Evolutionary conservation across 2,797 vertebrate species (phyloP), one percentile per base, ranked within the genome.

Genomic region (Epinephelus coioides): DNA sequence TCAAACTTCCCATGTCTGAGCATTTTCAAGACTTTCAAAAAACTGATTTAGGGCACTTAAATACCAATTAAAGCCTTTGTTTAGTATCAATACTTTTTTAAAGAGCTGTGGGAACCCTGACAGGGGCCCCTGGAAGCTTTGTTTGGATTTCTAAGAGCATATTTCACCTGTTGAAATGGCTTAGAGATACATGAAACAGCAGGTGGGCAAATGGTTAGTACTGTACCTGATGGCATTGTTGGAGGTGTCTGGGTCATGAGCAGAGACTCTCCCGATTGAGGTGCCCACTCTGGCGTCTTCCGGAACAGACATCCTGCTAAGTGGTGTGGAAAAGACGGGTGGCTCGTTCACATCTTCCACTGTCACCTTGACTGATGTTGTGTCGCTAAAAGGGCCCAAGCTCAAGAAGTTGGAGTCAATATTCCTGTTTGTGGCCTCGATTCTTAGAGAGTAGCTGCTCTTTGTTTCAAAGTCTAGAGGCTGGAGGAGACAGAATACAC

Each of bases 331-430:
- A 79, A 99, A 99, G 59, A 97, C 82, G 0, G 98, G 98, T 0
- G 97, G 96, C 87, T 99, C 98, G 2, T 99, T 97, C 69, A 99
- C 97, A 1, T 99, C 97, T 69, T 98, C 97, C 51, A 99, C 97
- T 0, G 95, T 97, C 72, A 99, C 96, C 88, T 96, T 97, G 83
- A 99, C 95, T 0, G 95, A 96, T 0, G 97, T 95, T 0, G 95
- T 96, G 84, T 99, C 97, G 14, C 96, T 97, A 78, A 98, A 99
- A 0, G 98, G 96, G n/a, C 97, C 98, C 86, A 95, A 80, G 71
- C 91, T 97, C 68, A 97, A 86, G 85, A 99, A 99, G 67, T 96
- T 95, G 86, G 97, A 94, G 93, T 99, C 97, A 0, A 98, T 95
- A 15, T 98, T 95, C 85, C 96, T 95, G 90, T 99, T 99, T 9